Evolutionary conservation across 2,888 invertebrate genomes (phyloP).

Genomic region (Hymenopus coronatus): DNA sequence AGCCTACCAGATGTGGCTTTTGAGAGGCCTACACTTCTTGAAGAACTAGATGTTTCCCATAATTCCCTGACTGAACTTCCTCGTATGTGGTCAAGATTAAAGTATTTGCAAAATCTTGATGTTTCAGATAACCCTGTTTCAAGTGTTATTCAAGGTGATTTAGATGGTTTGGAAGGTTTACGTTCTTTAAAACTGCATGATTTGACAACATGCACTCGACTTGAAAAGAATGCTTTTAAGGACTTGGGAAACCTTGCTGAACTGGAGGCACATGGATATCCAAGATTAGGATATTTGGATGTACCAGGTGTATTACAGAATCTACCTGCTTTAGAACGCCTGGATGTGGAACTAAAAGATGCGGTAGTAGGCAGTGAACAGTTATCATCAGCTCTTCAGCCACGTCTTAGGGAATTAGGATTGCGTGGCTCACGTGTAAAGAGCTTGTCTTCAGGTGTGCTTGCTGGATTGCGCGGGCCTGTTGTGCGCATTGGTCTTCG

Average conservation of each 20-base stretch:
- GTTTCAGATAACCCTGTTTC: slow-evolving; percentile 81
- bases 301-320: slow-evolving; percentile 79
- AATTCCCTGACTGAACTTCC: slow-evolving; percentile 65
- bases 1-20: slow-evolving; percentile 66
- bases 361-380: slow-evolving; percentile 77
- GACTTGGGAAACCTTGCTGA: slow-evolving; percentile 66
- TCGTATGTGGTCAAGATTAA: slow-evolving; percentile 66
- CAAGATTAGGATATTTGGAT: slow-evolving; percentile 79
- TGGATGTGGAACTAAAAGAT: slow-evolving; percentile 86
- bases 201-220: slow-evolving; percentile 66
- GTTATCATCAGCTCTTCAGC: slow-evolving; percentile 73
- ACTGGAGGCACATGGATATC: slow-evolving; percentile 71
- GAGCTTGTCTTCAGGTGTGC: slow-evolving; percentile 76
- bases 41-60: slow-evolving; percentile 71
- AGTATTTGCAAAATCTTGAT: slow-evolving; percentile 70
- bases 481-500: slow-evolving; percentile 69
- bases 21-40: slow-evolving; percentile 74
- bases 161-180: slow-evolving; percentile 63
- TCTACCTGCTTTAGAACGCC: slow-evolving; percentile 67
- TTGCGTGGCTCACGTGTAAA: slow-evolving; percentile 71
- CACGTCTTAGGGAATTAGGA: slow-evolving; percentile 70
- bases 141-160: slow-evolving; percentile 72
- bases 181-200: slow-evolving; percentile 60
- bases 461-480: slow-evolving; percentile 76
- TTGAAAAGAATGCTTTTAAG: slow-evolving; percentile 80